Evolutionary conservation across 2,888 invertebrate species (phyloP).

Genomic region (Drosophila crucigera): DNA sequence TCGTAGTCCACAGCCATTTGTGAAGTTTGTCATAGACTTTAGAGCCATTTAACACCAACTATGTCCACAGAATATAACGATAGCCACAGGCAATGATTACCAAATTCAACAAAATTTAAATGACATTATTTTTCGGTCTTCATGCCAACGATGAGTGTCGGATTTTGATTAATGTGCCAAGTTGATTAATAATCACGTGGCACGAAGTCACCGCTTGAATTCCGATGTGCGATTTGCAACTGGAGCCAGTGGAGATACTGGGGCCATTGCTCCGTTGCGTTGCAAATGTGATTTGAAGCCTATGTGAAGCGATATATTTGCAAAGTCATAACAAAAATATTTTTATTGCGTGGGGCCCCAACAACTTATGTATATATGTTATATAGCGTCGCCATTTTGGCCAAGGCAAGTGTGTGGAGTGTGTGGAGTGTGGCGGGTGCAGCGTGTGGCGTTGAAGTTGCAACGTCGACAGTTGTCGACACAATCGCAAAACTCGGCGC

Average conservation of each 20-base stretch:
- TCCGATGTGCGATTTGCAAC: constrained; percentile 25
- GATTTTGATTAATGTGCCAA: constrained; percentile 39
- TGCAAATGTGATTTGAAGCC: constrained; percentile 16
- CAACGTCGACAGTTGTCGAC: constrained; percentile 51
- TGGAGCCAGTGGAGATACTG: constrained; percentile 38
- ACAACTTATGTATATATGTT: constrained; percentile 4
- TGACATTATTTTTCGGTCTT: constrained; percentile 19
- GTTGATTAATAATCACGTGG: constrained; percentile 58
- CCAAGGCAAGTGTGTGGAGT: constrained; percentile 41
- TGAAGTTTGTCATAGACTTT: background rate
- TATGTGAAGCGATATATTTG: constrained; percentile 31
- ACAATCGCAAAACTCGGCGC: constrained; percentile 39
- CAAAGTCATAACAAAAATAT: constrained; percentile 65
- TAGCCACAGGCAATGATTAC: constrained; percentile 2
- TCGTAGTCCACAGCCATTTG: background rate
- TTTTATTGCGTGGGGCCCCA: constrained; percentile 67
- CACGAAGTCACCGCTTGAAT: constrained; percentile 30
- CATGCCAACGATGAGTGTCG: constrained; percentile 2
- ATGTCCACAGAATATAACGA: background rate
- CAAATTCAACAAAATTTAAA: constrained; percentile 12
- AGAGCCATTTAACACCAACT: background rate
- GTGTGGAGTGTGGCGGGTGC: constrained; percentile 9
- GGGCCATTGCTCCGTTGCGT: constrained; percentile 34
- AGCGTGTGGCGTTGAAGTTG: constrained; percentile 45
- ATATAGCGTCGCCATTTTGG: constrained; percentile 56